Evolutionary conservation across 2,888 invertebrate genomes (phyloP).

Genomic region (Andrena camellia): DNA sequence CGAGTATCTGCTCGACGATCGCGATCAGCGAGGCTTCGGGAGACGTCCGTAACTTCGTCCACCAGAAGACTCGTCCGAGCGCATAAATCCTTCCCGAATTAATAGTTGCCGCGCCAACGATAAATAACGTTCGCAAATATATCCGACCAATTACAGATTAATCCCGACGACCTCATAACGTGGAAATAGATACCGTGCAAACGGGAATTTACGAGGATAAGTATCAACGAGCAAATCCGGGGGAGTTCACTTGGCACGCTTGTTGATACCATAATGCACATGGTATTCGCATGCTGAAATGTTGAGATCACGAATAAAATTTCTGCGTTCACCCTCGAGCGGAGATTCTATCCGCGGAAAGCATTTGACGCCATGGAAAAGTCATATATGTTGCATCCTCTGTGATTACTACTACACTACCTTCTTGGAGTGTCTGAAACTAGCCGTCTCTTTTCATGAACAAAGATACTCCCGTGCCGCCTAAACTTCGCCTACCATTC

Average conservation of each 20-base stretch:
- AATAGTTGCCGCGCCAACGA: background rate
- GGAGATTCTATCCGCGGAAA: conserved; percentile 5
- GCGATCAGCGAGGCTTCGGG: conserved; percentile 6
- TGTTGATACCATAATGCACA: background rate
- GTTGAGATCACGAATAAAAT: conserved; percentile 13
- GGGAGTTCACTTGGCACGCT: conserved; percentile 30
- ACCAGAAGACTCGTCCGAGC: conserved; percentile 1
- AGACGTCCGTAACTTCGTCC: background rate
- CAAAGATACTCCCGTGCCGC: no score
- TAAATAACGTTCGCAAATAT: conserved; percentile 47
- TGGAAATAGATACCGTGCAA: conserved; percentile 49
- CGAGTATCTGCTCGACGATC: background rate
- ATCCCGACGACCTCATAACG: conserved; percentile 51
- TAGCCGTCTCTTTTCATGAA: background rate
- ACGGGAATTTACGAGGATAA: conserved; percentile 48
- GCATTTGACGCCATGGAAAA: background rate
- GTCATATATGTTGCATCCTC: background rate
- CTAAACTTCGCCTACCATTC: no score
- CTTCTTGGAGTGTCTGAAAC: background rate
- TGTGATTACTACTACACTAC: background rate
- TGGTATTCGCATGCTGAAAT: conserved; percentile 10
- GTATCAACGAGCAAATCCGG: conserved; percentile 33
- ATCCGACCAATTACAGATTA: conserved; percentile 46
- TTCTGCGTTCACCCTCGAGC: background rate
- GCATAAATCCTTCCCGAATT: conserved; percentile 19